phyloP scores from a whole-genome alignment of 2,113 vertebrate species.

The Rhinogobius similis region DNA sequence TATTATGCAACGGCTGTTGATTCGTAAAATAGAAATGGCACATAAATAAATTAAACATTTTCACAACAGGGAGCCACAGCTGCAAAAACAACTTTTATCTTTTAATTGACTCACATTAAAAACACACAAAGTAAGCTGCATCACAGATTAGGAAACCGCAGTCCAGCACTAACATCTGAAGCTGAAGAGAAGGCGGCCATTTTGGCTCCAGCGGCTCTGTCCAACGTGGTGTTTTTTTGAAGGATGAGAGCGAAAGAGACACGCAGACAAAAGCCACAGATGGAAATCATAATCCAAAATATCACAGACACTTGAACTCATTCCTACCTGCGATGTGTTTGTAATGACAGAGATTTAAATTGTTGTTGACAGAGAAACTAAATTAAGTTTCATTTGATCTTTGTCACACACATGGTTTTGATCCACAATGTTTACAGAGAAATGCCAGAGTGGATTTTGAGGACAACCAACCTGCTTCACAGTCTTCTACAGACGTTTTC shows the following conservation, averaged over 20 bases:
- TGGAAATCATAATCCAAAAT: conserved; percentile 67
- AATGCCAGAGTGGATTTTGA: background rate
- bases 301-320: conserved; percentile 62
- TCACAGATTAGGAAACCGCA: conserved; percentile 67
- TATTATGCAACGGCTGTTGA: background rate
- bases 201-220: conserved; percentile 16
- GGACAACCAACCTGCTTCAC: background rate
- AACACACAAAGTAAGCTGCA: conserved; percentile 71
- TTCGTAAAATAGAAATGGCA: background rate
- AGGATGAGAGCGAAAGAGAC: conserved; percentile 46
- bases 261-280: conserved; percentile 67
- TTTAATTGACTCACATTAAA: conserved; percentile 76
- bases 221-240: conserved; percentile 34
- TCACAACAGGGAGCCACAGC: conserved; percentile 36
- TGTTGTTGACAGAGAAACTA: conserved; percentile 24
- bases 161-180: conserved; percentile 56
- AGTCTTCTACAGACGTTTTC: background rate
- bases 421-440: conserved; percentile 41
- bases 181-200: conserved; percentile 43
- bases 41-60: background rate
- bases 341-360: conserved; percentile 41
- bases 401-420: conserved; percentile 54
- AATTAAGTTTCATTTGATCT: conserved; percentile 35
- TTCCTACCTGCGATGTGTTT: conserved; percentile 60
- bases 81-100: conserved; percentile 65